Conservation (phyloP, 2,888 invertebrate species). For the Meiosimyza platycephala region DNA sequence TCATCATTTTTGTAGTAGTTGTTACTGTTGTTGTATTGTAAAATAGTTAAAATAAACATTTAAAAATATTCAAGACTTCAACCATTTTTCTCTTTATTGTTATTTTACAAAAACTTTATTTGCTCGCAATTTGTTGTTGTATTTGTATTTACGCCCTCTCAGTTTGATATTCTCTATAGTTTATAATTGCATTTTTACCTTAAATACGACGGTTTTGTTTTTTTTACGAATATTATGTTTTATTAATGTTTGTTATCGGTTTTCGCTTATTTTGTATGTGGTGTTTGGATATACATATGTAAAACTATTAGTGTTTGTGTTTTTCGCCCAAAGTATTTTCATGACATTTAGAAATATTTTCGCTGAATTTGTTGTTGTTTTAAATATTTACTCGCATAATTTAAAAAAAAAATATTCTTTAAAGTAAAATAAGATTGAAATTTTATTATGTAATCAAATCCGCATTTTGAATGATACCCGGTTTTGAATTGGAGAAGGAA, state of each 20-base stretch:
- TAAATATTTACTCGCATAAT: constrained; percentile 22
- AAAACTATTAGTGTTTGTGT: constrained; percentile 48
- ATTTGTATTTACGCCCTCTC: constrained; percentile 7
- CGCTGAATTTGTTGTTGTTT: constrained; percentile 32
- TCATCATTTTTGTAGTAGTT: constrained; percentile 4
- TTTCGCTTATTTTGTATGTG: constrained; percentile 14
- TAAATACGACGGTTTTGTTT: constrained; percentile 44
- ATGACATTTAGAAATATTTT: constrained; percentile 17
- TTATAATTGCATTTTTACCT: constrained; percentile 34
- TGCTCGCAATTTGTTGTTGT: constrained; percentile 12
- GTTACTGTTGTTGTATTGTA: constrained; percentile 38
- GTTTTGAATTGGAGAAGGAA: constrained; percentile 30
- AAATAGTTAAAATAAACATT: constrained; percentile 39
- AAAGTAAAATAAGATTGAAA: constrained; percentile 48
- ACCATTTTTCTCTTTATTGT: constrained; percentile 36
- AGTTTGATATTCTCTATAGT: constrained; percentile 22
- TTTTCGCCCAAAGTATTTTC: not conserved
- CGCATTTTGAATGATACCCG: constrained; percentile 55
- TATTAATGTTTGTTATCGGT: constrained; percentile 10
- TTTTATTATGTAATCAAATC: constrained; percentile 56
- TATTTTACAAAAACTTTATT: constrained; percentile 33
- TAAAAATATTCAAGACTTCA: constrained; percentile 39
- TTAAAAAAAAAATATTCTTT: constrained; percentile 32
- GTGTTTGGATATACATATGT: constrained; percentile 12
- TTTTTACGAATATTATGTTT: constrained; percentile 34